Evolutionary conservation across 53 echinoderm and acorn worm genomes (phyloP).

Genomic region (Henricia sp.): DNA sequence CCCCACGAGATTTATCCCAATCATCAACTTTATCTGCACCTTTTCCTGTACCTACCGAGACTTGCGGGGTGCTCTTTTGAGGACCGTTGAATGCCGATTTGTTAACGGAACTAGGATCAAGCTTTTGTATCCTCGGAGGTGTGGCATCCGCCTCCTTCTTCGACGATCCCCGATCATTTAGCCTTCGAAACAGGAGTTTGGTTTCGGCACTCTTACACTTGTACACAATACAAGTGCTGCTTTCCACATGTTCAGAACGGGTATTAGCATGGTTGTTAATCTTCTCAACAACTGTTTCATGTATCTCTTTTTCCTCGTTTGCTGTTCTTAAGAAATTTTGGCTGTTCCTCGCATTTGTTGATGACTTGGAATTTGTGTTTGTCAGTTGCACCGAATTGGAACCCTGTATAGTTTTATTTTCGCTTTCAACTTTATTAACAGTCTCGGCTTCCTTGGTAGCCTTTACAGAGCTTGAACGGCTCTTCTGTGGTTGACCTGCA

Average conservation of each 20-base stretch:
- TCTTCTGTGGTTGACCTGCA: not conserved
- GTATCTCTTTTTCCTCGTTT: not conserved
- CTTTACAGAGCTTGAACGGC: not conserved
- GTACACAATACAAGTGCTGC: not conserved
- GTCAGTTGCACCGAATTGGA: slow-evolving; percentile 10
- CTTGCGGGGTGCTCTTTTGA: not conserved
- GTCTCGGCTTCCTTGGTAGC: too few relatives aligned
- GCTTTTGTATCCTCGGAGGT: not conserved
- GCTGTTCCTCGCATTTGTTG: not conserved
- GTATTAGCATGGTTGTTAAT: not conserved
- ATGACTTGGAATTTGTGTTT: slow-evolving; percentile 14
- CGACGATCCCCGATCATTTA: not conserved
- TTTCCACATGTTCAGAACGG: not conserved
- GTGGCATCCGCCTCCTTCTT: slow-evolving; percentile 6
- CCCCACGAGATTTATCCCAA: too few relatives aligned
- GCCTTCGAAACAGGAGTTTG: slow-evolving; percentile 35
- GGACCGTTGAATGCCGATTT: not conserved
- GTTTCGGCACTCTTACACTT: slow-evolving; percentile 19
- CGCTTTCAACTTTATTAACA: not conserved
- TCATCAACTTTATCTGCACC: too few relatives aligned
- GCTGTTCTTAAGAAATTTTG: not conserved
- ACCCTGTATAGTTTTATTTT: not conserved
- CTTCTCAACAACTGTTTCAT: not conserved
- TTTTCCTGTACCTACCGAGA: too few relatives aligned
- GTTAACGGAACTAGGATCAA: not conserved